Conservation (phyloP, 2,113 vertebrate genomes). For the Brachypodius melanocephalos region DNA sequence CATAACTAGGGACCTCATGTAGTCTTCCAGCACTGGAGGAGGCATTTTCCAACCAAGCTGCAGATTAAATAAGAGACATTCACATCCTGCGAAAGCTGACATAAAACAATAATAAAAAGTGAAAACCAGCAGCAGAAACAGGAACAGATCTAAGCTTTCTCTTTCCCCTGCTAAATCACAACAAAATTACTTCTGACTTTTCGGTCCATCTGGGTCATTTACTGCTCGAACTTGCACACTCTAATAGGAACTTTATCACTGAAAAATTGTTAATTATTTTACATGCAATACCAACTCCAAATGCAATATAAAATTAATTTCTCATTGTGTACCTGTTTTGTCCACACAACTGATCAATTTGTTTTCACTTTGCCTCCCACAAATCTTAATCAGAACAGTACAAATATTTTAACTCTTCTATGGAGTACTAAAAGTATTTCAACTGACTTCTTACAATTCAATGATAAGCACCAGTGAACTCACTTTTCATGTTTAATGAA, state of each 20-base stretch:
- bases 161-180: not conserved
- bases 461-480: not conserved
- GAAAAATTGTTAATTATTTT: not conserved
- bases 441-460: not conserved
- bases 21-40: not conserved
- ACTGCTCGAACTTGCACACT: not conserved
- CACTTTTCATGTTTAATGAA: not conserved
- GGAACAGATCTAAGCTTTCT: not conserved
- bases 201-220: not conserved
- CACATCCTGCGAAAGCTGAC: not conserved
- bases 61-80: not conserved
- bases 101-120: not conserved
- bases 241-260: not conserved
- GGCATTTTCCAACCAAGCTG: not conserved
- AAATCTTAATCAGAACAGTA: not conserved
- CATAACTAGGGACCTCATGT: accelerated
- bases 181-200: not conserved
- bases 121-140: not conserved
- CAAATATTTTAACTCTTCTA: not conserved
- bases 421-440: not conserved
- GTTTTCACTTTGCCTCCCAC: not conserved
- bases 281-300: not conserved
- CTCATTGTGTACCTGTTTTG: not conserved
- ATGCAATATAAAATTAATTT: not conserved
- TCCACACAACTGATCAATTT: not conserved